Percentiles rank a stretch among this genome's conserved stretches.
Conservation (phyloP, 2,888 invertebrate species). For the Rhagophthalmus giganteus region DNA sequence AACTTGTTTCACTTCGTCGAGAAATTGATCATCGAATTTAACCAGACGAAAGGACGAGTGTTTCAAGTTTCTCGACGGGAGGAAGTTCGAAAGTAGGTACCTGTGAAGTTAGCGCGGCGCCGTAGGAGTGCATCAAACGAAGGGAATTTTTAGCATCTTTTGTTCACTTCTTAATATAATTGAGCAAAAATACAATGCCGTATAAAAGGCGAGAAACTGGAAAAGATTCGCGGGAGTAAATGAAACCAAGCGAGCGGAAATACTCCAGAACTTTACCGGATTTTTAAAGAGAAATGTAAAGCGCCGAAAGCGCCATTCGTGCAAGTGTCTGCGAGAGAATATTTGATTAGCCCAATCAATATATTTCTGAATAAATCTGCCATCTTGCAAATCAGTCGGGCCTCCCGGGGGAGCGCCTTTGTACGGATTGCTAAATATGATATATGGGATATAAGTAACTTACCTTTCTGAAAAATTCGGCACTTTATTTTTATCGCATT, state of each 20-base stretch:
- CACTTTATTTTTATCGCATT: conserved; percentile 40
- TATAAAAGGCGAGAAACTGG: conserved; percentile 41
- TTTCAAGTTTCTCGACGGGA: conserved; percentile 2
- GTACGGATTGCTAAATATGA: conserved; percentile 38
- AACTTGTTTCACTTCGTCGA: conserved; percentile 9
- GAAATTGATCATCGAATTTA: conserved; percentile 5
- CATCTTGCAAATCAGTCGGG: conserved; percentile 29
- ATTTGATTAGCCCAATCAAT: conserved; percentile 46
- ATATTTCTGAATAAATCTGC: conserved; percentile 36
- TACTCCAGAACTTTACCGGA: conserved; percentile 38
- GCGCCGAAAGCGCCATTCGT: conserved; percentile 35
- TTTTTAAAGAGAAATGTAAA: conserved; percentile 40
- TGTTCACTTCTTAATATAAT: conserved; percentile 37
- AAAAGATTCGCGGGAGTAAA: conserved; percentile 40
- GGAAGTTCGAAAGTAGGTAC: conserved; percentile 10
- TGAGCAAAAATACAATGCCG: conserved; percentile 39
- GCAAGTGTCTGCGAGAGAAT: conserved; percentile 34
- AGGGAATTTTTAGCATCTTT: conserved; percentile 30
- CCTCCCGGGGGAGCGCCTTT: conserved; percentile 32
- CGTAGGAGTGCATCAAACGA: conserved; percentile 14
- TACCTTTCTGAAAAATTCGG: conserved; percentile 36
- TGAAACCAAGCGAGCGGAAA: conserved; percentile 43
- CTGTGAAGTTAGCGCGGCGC: conserved; percentile 1
- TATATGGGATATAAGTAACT: conserved; percentile 37
- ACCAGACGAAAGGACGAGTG: conserved; percentile 1